Evolutionary conservation across 2,888 invertebrate species (phyloP).

Genomic region (Clostera curtula): DNA sequence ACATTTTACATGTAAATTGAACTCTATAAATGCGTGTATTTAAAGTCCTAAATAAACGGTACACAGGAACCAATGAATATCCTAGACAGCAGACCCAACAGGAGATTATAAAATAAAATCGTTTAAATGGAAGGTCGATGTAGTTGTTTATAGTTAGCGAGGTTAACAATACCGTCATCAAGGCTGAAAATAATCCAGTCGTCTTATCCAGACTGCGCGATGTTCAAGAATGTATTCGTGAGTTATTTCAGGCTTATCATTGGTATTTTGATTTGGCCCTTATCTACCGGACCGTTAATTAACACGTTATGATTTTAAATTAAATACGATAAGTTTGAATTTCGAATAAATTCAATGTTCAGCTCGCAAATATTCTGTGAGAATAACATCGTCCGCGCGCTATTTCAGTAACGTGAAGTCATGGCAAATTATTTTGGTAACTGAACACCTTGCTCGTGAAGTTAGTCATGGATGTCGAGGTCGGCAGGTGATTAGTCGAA

Average conservation of each 20-base stretch:
- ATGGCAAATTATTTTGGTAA: conserved; percentile 63
- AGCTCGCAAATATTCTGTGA: conserved; percentile 16
- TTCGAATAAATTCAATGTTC: conserved; percentile 5
- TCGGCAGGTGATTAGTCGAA: conserved; percentile 52
- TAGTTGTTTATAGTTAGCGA: conserved; percentile 51
- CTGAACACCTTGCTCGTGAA: conserved; percentile 50
- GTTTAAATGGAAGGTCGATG: conserved; percentile 41
- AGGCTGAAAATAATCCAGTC: conserved; percentile 56
- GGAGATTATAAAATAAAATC: too few species aligned
- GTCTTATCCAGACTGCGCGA: conserved; percentile 38
- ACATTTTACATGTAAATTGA: too few species aligned
- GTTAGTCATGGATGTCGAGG: conserved; percentile 60
- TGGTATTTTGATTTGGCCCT: not conserved
- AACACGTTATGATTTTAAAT: not conserved
- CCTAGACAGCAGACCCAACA: too few species aligned
- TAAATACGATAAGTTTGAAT: not conserved
- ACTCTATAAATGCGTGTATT: too few species aligned
- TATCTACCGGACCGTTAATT: not conserved
- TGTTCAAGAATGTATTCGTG: conserved; percentile 39
- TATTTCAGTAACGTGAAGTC: conserved; percentile 66
- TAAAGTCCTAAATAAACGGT: too few species aligned
- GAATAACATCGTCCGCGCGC: conserved; percentile 35
- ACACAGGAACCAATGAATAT: too few species aligned
- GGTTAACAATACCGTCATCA: conserved; percentile 69
- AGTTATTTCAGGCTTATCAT: conserved; percentile 25